These are phyloP conservation scores for Noctua fimbriata DNA, from an alignment of 2,888 invertebrate genomes.

Conservation along the genomic window DNA sequence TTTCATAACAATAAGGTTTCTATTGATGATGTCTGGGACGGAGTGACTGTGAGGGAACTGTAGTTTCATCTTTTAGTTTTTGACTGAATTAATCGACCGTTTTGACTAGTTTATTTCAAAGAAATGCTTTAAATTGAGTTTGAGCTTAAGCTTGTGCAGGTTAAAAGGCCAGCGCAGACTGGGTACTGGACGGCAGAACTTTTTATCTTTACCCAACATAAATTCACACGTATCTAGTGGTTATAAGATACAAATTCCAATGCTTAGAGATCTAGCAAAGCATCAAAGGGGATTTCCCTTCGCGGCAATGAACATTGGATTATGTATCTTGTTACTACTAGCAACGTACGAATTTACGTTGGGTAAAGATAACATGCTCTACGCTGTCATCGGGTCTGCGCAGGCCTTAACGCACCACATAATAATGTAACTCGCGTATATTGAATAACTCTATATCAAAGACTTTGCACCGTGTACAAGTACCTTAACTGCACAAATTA, in stretches of 20 bases:
- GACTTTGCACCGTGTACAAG: constrained; percentile 5
- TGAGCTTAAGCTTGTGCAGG: neutral
- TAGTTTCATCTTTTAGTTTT: neutral
- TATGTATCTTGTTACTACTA: neutral
- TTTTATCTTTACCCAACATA: neutral
- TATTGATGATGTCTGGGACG: neutral
- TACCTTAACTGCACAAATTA: neutral
- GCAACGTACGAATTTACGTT: neutral
- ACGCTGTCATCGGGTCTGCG: neutral
- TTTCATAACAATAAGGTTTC: neutral
- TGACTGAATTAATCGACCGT: neutral
- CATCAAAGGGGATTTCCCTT: no score
- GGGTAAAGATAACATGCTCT: neutral
- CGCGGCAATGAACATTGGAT: neutral
- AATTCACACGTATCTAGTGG: neutral
- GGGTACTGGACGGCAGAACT: neutral
- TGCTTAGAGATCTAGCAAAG: neutral
- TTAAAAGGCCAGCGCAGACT: neutral
- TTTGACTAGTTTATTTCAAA: neutral
- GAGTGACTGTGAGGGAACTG: neutral
- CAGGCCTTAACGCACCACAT: neutral
- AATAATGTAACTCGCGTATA: neutral
- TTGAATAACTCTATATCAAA: neutral
- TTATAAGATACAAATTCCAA: neutral
- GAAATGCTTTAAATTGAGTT: neutral